Evolutionary conservation across 2,113 vertebrate species (phyloP), one percentile per base, ranked within the genome.

Genomic region (Gambusia affinis): DNA sequence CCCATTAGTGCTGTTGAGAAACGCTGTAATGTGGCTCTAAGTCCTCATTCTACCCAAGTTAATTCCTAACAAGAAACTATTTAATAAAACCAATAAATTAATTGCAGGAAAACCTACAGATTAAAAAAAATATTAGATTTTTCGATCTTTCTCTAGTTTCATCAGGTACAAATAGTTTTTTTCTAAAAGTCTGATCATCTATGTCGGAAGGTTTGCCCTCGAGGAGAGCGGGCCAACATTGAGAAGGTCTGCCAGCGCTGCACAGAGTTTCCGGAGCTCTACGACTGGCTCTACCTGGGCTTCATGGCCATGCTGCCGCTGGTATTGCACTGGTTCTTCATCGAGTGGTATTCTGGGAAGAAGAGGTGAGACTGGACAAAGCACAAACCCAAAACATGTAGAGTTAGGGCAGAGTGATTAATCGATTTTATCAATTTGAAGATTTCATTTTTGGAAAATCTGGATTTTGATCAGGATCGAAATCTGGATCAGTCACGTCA

Each of bases 291-390:
- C 1, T 99, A 99, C 51, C 94, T 99, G 47, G 98, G 98, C 60
- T 99, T 99, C 83, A 99, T 99, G 98, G 98, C 96, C 37, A 96
- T 99, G 97, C 90, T 99, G 4, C 98, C 98, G 1, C 92, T 99
- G 1, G 94, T 98, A 28, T 86, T 99, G 67, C 98, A 99, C 87
- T 99, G 98, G 98, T 99, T 99, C 94, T 99, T 99, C 75, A 97
- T 99, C 10, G 98, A 99, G 79, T 99, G 98, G 97, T 99, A 98
- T 84, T 98, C 98, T 0, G 97, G 98, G 10, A 99, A 99, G 92
- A 99, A 99, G 87, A 99, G 98, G 98, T 98, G 74, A 87, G 54
- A 0, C 12, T 3, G n/a, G 14, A 14, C 15, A 8, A 2, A 57
- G 10, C 28, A n/a, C 15, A 65, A 28, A 33, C 17, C 19, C 7